Base-by-base conservation (phyloP, 2,113 vertebrate genomes). In the Blennius ocellaris region DNA sequence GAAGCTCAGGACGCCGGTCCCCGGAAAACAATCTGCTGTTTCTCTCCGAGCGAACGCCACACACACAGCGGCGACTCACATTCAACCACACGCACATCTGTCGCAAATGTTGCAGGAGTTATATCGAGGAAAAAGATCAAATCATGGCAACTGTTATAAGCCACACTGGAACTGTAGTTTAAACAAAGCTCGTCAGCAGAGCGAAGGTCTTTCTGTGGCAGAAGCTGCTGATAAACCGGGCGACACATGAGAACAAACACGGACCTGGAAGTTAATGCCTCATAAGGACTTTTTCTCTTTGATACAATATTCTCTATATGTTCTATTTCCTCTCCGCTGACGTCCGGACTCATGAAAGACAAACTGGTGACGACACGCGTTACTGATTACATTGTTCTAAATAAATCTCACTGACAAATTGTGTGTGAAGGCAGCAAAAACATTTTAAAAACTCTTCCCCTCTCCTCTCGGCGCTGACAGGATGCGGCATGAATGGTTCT, bases 191-290 rank as follows among this genome's bases (percentile, higher is more conserved):
- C 14, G 21, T 8, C 47, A 30, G n/a, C 16, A 72, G 53, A 70
- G 76, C 76, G 84, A 87, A 76, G 63, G 68, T 84, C 67, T 1
- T 1, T 2, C 57, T 43, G 41, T 15, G 15, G 30, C 40, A 52
- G 55, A 43, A 70, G 53, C 60, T 49, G 21, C 68, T 11, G 36
- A 51, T 40, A 41, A 63, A 60, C 65, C 15, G 43, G 65, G 72
- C 21, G 81, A 75, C 50, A 43, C 52, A 7, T 39, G 74, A 56
- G 11, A 49, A 51, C 15, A 53, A 73, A 73, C 44, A 57, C 30
- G 81, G 69, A 69, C 64, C 57, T n/a, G 17, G 6, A 40, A 63
- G 87, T 85, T 89, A 83, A 88, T 64, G 16, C 30, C 14, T 85
- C 6, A 81, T 74, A 58, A 16, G 3, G 14, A 55, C 50, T 45